phyloP scores from a whole-genome alignment of 2,888 invertebrate genomes.

The Ophraella communa region DNA sequence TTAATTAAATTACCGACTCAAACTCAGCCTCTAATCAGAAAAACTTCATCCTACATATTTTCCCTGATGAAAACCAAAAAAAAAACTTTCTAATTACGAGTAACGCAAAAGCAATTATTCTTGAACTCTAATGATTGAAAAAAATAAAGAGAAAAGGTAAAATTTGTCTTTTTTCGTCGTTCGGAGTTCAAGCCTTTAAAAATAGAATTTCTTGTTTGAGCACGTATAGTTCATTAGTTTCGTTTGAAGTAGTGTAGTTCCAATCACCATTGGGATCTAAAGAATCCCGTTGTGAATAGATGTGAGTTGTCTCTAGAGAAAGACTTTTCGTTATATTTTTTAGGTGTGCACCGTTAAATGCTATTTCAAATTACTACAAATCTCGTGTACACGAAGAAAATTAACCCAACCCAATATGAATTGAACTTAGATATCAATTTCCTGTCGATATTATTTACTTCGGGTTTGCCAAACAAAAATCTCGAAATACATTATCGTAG shows the following conservation, averaged over 20 bases:
- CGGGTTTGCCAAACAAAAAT: no score
- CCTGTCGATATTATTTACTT: no score
- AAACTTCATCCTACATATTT: conserved; percentile 19
- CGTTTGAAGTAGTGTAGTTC: conserved; percentile 48
- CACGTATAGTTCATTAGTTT: conserved; percentile 52
- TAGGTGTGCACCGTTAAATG: conserved; percentile 13
- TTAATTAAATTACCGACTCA: conserved; percentile 15
- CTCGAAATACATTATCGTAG: no score
- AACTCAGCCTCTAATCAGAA: conserved; percentile 19
- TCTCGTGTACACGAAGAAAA: background rate
- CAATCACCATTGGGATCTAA: conserved; percentile 43
- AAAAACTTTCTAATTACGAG: conserved; percentile 27
- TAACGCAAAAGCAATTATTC: conserved; percentile 28
- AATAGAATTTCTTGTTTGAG: conserved; percentile 41
- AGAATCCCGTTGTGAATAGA: conserved; percentile 36
- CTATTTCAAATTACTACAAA: conserved; percentile 14
- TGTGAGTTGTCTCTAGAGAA: conserved; percentile 31
- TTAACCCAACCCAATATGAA: background rate
- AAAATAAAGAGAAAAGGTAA: conserved; percentile 20
- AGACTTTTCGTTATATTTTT: conserved; percentile 5
- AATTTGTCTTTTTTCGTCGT: conserved; percentile 24
- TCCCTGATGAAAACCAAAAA: conserved; percentile 6
- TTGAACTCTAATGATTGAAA: conserved; percentile 26
- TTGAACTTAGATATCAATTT: no score
- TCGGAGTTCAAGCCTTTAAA: conserved; percentile 30